Base-by-base conservation (phyloP, 2,113 vertebrate genomes). In the Cnemophilus loriae region DNA sequence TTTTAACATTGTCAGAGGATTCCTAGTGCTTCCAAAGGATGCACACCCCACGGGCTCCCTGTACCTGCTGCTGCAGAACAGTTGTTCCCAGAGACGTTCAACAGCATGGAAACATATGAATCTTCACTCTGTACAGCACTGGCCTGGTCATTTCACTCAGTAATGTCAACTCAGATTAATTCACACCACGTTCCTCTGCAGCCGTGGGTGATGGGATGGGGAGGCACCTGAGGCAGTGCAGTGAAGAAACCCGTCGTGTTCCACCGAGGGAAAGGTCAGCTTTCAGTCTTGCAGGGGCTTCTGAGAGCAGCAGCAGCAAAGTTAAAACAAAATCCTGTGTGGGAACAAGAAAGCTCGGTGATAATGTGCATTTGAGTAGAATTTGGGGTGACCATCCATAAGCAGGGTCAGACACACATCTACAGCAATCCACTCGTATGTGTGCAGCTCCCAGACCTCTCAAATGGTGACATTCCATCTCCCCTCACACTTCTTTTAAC, bases 351-450 rank as follows among this genome's bases (percentile, higher is more conserved):
- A 76, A 80, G 16, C 19, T 32, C 20, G 32, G 9, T 16, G 46
- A 52, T 79, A 80, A 80, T 1, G 1, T 2, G 6, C 0, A 9
- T 65, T 41, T 32, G 33, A n/a, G 32, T 6, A 56, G 49, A 73
- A 69, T 52, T 67, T 57, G 30, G 11, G 16, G 30, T 33, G 68
- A 61, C 15, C 10, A 27, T 6, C 24, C 6, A 4, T 2, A 41
- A 57, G 20, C 17, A 24, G 46, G 20, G 9, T n/a, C 24, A 76
- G 59, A 32, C 37, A 22, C 32, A 65, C 22, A 64, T 3, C 22
- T 37, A 13, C 59, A 64, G 46, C 14, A 41, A 37, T 5, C 10
- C 3, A 6, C 35, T 20, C 0, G 0, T 0, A 1, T 14, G 18
- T 7, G 16, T 18, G 57, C 10, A 73, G 37, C 56, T 71, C 32